Percentiles rank a stretch among this genome's conserved stretches.
Conservation (phyloP, 2,113 vertebrate genomes). For the Cacatua alba region DNA sequence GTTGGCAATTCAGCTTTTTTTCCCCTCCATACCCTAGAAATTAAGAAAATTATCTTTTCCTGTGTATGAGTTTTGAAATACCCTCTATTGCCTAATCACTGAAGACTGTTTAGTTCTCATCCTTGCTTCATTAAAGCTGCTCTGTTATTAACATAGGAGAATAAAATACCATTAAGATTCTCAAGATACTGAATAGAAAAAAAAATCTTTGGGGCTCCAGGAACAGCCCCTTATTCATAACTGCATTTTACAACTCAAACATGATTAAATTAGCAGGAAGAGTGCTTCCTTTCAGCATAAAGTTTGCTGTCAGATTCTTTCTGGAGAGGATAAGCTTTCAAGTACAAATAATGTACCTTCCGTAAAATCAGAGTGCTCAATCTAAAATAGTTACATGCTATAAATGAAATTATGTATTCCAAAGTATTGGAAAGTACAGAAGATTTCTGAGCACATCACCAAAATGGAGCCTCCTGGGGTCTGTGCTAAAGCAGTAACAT, state of each 20-base stretch:
- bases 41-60: not conserved
- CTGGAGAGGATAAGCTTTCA: not conserved
- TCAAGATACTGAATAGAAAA: not conserved
- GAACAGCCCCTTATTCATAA: not conserved
- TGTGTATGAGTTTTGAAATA: not conserved
- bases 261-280: not conserved
- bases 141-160: not conserved
- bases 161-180: not conserved
- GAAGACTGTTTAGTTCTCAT: not conserved
- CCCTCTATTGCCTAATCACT: not conserved
- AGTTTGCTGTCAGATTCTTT: not conserved
- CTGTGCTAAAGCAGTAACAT: not conserved
- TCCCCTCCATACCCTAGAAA: not conserved
- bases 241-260: not conserved
- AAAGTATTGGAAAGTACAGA: not conserved
- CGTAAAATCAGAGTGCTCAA: not conserved
- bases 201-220: not conserved
- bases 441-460: not conserved
- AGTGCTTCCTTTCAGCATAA: not conserved
- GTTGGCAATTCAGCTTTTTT: not conserved
- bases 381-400: not conserved
- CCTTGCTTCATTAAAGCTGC: not conserved
- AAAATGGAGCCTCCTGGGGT: not conserved
- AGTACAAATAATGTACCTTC: not conserved
- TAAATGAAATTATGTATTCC: not conserved